Evolutionary conservation across 2,888 invertebrate species (phyloP), one percentile per base, ranked within the genome.

Genomic region (Cyrtodaria siliqua): DNA sequence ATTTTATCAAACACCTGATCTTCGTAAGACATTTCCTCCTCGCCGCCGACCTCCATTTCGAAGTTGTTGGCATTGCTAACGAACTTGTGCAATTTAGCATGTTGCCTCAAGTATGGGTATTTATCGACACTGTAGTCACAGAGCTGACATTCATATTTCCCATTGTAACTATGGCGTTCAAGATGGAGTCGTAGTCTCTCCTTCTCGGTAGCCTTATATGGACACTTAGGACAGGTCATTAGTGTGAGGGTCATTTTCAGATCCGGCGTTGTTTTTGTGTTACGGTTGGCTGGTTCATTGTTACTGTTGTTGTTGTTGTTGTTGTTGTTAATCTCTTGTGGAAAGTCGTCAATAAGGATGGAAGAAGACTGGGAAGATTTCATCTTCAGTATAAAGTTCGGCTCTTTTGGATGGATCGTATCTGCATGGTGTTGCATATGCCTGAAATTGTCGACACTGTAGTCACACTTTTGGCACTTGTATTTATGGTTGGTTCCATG

Each of bases 401-500:
- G 79, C 40, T 84, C 82, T 50, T 82, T 76, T 2, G 84, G 81
- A 56, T 88, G 88, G 33, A 82, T 77, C 18, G 72, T 81, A 26
- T 87, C 84, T 67, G 86, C 82, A 66, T 89, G 90, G 49, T 86
- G 82, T 29, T 85, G 81, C 14, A 90, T 76, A 14, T 86, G 84
- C 60, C 83, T 82, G 14, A 83, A 72, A 33, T 85, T 86, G 64
- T 92, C 90, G 8, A 85, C 79, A 56, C 90, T 89, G 80, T 88
- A 89, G 62, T 88, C 87, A 75, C 91, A 91, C 56, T 85, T 72
- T 29, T 83, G 79, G 71, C 90, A 90, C 27, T 82, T 83, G 74
- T 85, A 89, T 57, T 82, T 85, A 16, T 82, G 73, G 49, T 85
- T 85, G 4, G 79, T 73, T 14, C 84, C 87, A 69, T 89, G 89